phyloP scores from a whole-genome alignment of 92 coral and sea anemone species.

The Zoanthus sansibaricus region DNA sequence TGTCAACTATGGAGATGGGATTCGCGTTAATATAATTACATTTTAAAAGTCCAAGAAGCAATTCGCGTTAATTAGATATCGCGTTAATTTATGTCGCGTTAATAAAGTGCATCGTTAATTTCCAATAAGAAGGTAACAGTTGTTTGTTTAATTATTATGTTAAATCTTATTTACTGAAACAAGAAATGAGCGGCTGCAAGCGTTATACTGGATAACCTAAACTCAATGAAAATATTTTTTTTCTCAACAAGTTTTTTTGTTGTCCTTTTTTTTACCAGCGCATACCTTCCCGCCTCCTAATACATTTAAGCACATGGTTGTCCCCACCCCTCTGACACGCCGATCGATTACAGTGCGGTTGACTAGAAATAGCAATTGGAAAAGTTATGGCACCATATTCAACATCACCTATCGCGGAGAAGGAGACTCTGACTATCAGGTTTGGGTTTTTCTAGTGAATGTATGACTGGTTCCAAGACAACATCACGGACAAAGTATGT shows the following conservation, averaged over 20 bases:
- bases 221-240: neutral
- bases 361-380: conserved; percentile 19
- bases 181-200: neutral
- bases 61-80: no score
- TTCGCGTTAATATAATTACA: no score
- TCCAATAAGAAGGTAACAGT: no score
- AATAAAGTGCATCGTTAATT: no score
- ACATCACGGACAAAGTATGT: no score
- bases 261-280: neutral
- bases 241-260: no score
- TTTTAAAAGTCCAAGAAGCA: no score
- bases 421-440: conserved; percentile 20
- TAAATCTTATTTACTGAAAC: no score
- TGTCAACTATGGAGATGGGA: no score
- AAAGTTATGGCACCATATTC: neutral
- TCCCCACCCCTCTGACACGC: conserved; percentile 23
- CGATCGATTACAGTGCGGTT: conserved; percentile 33
- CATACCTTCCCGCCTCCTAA: conserved; percentile 30
- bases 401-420: conserved; percentile 30
- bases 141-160: no score
- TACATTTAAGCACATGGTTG: conserved; percentile 14
- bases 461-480: no score
- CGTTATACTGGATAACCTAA: neutral
- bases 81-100: no score
- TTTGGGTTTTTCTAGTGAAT: neutral